Conservation (phyloP, 2,113 vertebrate species). For the Chlorodrepanis virens region DNA sequence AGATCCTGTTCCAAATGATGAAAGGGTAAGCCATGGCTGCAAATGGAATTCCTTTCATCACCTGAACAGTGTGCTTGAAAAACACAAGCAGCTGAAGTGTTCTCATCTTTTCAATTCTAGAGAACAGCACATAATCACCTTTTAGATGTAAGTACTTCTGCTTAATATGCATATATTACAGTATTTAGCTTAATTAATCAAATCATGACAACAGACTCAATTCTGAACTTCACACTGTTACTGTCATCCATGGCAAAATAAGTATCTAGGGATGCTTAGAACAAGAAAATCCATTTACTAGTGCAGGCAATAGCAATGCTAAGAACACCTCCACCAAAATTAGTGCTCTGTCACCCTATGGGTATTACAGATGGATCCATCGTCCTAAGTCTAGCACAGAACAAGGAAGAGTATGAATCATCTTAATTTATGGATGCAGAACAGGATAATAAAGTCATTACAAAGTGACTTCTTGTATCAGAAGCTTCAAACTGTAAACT, state of each 20-base stretch:
- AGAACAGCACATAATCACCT: neutral
- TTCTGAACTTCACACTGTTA: neutral
- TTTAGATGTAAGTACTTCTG: neutral
- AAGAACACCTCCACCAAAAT: neutral
- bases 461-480: neutral
- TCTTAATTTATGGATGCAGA: neutral
- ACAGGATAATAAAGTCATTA: neutral
- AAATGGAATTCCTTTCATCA: neutral
- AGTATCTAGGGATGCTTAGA: neutral
- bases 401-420: neutral
- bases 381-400: neutral
- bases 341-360: neutral
- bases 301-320: fast-evolving
- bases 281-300: neutral
- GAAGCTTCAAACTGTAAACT: neutral
- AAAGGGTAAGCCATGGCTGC: neutral
- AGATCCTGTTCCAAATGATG: neutral
- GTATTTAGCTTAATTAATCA: neutral
- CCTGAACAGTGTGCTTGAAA: neutral
- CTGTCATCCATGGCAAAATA: neutral
- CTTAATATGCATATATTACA: neutral
- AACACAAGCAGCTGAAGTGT: neutral
- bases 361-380: neutral
- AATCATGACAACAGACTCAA: neutral
- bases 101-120: neutral